Evolutionary conservation across 2,888 invertebrate species (phyloP), one percentile per base, ranked within the genome.

Genomic region (Sabatieria punctata): DNA sequence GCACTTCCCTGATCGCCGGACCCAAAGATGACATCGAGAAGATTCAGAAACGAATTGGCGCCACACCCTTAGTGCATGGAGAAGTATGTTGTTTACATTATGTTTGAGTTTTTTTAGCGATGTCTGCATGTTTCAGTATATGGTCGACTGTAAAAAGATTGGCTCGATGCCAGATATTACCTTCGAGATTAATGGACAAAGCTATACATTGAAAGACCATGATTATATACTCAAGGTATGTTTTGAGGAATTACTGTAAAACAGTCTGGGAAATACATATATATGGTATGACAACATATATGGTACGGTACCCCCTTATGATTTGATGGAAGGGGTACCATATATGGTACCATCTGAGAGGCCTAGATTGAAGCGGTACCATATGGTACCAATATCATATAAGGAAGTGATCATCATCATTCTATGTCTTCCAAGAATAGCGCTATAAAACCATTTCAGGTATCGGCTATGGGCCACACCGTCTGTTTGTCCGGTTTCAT

Each of bases 401-500:
- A n/a, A n/a, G n/a, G n/a, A n/a, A n/a, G n/a, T n/a, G n/a, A n/a
- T n/a, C n/a, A n/a, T n/a, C n/a, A n/a, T n/a, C n/a, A n/a, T n/a
- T n/a, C n/a, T n/a, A n/a, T n/a, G n/a, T n/a, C n/a, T n/a, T n/a
- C n/a, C n/a, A n/a, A n/a, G n/a, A n/a, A n/a, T n/a, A n/a, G n/a
- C n/a, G n/a, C 13, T 23, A 22, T 22, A 45, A 13, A 1, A 45
- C 18, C 13, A 13, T 45, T 44, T 1, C 11, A 19, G n/a, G n/a
- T n/a, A n/a, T n/a, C n/a, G n/a, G n/a, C 79, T 68, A 76, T 83
- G 65, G 88, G 89, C 50, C 78, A 84, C 68, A 82, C 82, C 4
- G 74, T 86, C 52, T 97, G 97, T 61, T 71, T 97, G 55, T 85
- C 85, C 55, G 95, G 95, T 44, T 93, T 97, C 71, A 83, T 88